Conservation (phyloP, 2,113 vertebrate genomes). For the Monarcha castaneiventris region DNA sequence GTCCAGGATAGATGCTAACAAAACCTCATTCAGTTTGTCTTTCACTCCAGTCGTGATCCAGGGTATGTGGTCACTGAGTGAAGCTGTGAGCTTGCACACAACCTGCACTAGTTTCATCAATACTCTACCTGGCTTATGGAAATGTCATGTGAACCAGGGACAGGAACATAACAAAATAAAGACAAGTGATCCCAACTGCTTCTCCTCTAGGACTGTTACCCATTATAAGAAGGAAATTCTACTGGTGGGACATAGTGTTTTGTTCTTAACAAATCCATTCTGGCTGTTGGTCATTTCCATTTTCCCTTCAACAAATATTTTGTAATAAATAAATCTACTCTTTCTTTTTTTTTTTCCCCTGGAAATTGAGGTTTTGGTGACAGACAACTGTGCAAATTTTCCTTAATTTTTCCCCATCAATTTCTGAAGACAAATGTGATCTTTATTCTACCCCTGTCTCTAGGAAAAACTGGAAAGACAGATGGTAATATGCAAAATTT, state of each 20-base stretch:
- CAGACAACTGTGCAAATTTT: not conserved
- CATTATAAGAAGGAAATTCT: not conserved
- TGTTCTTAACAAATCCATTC: not conserved
- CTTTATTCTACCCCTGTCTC: not conserved
- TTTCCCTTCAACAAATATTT: not conserved
- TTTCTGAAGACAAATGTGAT: not conserved
- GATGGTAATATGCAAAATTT: not conserved
- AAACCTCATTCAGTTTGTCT: not conserved
- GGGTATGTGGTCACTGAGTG: not conserved
- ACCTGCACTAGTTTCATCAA: not conserved
- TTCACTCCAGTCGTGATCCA: not conserved
- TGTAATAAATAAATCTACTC: not conserved
- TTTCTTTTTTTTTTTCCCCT: accelerated
- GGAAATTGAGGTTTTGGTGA: not conserved
- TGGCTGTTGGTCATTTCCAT: not conserved
- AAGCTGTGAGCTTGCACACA: not conserved
- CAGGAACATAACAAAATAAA: not conserved
- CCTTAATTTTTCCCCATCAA: not conserved
- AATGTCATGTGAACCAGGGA: not conserved
- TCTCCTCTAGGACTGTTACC: not conserved
- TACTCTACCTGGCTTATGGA: not conserved
- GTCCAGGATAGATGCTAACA: not conserved
- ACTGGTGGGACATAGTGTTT: not conserved
- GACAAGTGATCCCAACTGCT: not conserved
- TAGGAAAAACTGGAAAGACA: not conserved